Conservation (phyloP, 2,888 invertebrate species). For the Hetaerina titia region DNA sequence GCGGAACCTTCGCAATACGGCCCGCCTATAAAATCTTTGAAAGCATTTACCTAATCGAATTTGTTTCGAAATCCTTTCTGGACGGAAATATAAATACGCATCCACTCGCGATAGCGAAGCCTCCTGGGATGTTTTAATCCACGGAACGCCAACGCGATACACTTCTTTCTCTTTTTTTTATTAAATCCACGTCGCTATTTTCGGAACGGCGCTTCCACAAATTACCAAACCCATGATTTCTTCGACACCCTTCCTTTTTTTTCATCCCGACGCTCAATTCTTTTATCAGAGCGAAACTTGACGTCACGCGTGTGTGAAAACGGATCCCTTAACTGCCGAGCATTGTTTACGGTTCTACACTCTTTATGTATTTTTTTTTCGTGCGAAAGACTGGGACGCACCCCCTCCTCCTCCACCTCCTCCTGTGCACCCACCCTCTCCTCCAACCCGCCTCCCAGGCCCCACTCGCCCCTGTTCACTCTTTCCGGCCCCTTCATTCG, state of each 20-base stretch:
- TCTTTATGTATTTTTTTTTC: background rate
- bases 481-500: background rate
- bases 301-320: conserved; percentile 35
- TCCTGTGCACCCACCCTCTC: background rate
- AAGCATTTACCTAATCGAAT: background rate
- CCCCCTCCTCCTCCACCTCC: background rate
- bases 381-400: background rate
- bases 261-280: conserved; percentile 8
- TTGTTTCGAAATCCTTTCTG: background rate
- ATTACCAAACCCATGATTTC: conserved; percentile 31
- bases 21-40: background rate
- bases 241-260: background rate
- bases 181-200: background rate
- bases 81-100: background rate
- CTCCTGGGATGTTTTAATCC: background rate
- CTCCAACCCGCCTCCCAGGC: background rate
- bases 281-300: conserved; percentile 11
- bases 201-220: background rate
- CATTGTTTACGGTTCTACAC: background rate
- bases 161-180: background rate
- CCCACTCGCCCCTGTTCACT: background rate
- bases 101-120: background rate
- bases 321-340: background rate
- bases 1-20: background rate
- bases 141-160: background rate